Percentiles rank a stretch among this genome's conserved stretches.
phyloP scores from a whole-genome alignment of 2,113 vertebrate species.

The Tragelaphus imberbis region DNA sequence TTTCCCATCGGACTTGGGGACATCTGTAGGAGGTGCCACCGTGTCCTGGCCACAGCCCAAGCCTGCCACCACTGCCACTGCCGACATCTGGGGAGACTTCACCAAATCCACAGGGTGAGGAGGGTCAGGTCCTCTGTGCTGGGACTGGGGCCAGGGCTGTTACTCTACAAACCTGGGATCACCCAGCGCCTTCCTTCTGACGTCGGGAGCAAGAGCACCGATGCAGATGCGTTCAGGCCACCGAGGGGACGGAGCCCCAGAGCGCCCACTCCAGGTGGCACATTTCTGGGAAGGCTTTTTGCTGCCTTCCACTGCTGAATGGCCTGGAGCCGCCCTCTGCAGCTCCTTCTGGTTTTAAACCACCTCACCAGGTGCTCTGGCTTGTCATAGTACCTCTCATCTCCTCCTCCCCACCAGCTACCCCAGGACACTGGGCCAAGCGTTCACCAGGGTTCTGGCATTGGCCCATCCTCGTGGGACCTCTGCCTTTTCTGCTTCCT shows the following conservation, averaged over 20 bases:
- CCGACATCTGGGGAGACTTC: slow-evolving; percentile 94
- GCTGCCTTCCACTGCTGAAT: neutral
- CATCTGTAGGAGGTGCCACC: slow-evolving; percentile 49
- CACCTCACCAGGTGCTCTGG: neutral
- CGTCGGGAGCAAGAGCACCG: neutral
- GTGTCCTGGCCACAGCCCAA: slow-evolving; percentile 69
- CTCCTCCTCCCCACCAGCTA: neutral
- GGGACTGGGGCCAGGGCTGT: neutral
- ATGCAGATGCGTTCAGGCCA: neutral
- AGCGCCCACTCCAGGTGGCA: neutral
- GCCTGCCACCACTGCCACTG: slow-evolving; percentile 62
- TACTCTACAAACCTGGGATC: neutral
- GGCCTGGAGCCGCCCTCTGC: neutral
- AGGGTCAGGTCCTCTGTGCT: neutral
- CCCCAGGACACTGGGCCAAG: neutral
- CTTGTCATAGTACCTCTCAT: neutral
- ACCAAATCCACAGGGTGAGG: slow-evolving; percentile 91
- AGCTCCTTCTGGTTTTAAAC: neutral
- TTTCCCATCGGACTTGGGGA: neutral
- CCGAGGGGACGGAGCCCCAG: neutral
- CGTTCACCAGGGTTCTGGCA: neutral
- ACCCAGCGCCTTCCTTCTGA: neutral
- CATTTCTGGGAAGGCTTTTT: rapidly evolving
- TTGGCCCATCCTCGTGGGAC: neutral
- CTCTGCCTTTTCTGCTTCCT: neutral